phyloP scores from a whole-genome alignment of 2,797 vertebrate genomes.

The Microhierax caerulescens region DNA sequence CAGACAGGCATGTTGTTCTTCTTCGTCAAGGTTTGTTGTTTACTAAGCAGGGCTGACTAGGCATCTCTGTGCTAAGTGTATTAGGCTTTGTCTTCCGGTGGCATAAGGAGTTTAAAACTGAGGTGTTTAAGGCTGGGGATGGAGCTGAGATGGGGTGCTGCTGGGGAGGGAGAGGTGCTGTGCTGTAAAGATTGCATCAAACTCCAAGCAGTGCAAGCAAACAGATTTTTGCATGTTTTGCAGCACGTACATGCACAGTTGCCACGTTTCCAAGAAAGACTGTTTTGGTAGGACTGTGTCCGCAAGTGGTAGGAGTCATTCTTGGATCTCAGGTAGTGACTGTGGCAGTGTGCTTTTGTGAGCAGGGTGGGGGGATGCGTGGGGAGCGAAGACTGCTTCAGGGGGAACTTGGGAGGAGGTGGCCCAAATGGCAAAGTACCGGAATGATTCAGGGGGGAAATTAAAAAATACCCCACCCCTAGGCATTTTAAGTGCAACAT shows the following conservation, averaged over 20 bases:
- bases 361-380: not conserved
- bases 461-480: no score
- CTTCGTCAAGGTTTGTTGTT: conserved; percentile 44
- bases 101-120: not conserved
- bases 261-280: not conserved
- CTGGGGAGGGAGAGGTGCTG: not conserved
- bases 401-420: not conserved
- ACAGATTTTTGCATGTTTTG: not conserved
- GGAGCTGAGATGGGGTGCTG: not conserved
- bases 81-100: not conserved
- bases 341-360: not conserved
- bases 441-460: not conserved
- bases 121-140: not conserved
- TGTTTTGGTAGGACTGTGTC: not conserved
- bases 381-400: not conserved
- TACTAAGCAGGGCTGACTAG: not conserved
- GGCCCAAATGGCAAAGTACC: not conserved
- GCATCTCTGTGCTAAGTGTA: not conserved
- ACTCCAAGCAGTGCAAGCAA: not conserved
- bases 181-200: not conserved
- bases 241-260: not conserved
- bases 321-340: not conserved
- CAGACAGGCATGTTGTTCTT: conserved; percentile 18
- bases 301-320: not conserved
- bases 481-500: not conserved